Evolutionary conservation across 2,797 vertebrate species (phyloP).

Genomic region (Myotis pilosus): DNA sequence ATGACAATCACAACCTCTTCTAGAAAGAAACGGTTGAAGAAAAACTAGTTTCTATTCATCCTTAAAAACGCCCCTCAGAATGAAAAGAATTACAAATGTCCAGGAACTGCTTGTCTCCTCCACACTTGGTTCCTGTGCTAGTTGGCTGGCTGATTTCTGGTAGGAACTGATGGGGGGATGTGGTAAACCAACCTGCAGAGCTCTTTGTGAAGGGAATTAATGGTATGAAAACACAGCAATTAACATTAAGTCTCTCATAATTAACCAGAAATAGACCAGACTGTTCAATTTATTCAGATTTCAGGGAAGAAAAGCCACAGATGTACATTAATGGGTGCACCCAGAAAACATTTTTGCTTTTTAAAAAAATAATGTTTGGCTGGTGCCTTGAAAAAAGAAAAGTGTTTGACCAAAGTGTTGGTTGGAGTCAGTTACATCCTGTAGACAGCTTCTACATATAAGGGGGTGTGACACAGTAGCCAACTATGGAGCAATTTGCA

Average conservation of each 20-base stretch:
- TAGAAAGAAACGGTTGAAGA: neutral
- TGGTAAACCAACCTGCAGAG: conserved; percentile 43
- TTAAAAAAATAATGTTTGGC: conserved; percentile 7
- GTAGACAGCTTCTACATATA: neutral
- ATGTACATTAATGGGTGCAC: neutral
- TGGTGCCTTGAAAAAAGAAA: conserved; percentile 1
- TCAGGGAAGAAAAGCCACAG: conserved; percentile 43
- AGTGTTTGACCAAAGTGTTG: conserved; percentile 24
- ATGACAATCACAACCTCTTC: neutral
- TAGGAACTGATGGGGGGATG: conserved; percentile 1
- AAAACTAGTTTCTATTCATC: neutral
- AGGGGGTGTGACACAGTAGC: neutral
- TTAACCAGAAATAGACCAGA: conserved; percentile 55
- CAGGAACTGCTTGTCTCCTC: neutral
- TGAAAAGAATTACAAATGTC: conserved; percentile 19
- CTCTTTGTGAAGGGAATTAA: conserved; percentile 60
- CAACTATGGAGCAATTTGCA: neutral
- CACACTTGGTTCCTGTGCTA: neutral
- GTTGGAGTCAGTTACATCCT: conserved; percentile 52
- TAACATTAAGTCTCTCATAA: conserved; percentile 59
- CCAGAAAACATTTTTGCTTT: conserved; percentile 24
- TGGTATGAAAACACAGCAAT: conserved; percentile 53
- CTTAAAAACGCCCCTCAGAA: neutral
- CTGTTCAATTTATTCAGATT: conserved; percentile 47
- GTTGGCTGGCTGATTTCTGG: neutral